Evolutionary conservation across 2,888 invertebrate species (phyloP).

Genomic region (Prosopocoilus inquinatus): DNA sequence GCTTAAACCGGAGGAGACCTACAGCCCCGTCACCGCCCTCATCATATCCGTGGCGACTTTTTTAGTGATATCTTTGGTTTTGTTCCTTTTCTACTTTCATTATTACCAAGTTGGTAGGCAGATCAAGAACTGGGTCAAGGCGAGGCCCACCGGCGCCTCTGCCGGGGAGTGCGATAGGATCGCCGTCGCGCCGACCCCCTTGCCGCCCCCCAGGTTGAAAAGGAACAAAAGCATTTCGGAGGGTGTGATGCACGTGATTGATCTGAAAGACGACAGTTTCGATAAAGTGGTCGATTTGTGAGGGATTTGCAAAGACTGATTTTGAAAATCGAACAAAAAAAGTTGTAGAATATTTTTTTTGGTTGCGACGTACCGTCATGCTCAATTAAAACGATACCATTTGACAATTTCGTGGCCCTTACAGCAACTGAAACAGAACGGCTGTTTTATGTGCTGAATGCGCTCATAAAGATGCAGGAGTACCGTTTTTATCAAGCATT

Average conservation of each 20-base stretch:
- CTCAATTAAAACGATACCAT: no score
- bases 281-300: background rate
- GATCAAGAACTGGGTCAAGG: slow-evolving; percentile 63
- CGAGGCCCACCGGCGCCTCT: slow-evolving; percentile 43
- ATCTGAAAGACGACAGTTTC: slow-evolving; percentile 30
- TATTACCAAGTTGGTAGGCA: slow-evolving; percentile 72
- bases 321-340: no score
- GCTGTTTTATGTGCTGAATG: no score
- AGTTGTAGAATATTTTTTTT: no score
- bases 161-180: slow-evolving; percentile 18
- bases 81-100: slow-evolving; percentile 71
- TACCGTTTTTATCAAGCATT: no score
- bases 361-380: no score
- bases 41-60: slow-evolving; percentile 65
- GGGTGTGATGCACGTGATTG: slow-evolving; percentile 33
- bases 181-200: slow-evolving; percentile 23
- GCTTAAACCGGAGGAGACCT: slow-evolving; percentile 39
- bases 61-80: slow-evolving; percentile 62
- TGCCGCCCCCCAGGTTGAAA: slow-evolving; percentile 42
- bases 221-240: slow-evolving; percentile 21
- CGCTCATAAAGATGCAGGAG: no score
- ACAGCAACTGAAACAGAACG: no score
- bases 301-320: no score
- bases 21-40: slow-evolving; percentile 56
- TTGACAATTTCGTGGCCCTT: no score